Percentiles rank a stretch among this genome's conserved stretches.
These are phyloP conservation scores for Pseudomyrmex dendroicus DNA, from an alignment of 1,140 invertebrate genomes.

Conservation along the genomic window DNA sequence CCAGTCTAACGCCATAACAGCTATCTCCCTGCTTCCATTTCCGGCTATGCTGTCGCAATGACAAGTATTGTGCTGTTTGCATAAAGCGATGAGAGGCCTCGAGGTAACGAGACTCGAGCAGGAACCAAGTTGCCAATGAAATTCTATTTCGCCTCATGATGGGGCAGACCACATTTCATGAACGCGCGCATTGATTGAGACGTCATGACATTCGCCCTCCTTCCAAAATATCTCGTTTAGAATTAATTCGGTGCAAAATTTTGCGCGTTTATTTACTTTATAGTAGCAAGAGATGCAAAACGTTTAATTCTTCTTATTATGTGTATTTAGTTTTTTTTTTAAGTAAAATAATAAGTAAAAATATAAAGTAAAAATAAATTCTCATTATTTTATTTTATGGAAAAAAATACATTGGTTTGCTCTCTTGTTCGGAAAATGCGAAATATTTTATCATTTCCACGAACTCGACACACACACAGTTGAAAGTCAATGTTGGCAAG, in stretches of 20 bases:
- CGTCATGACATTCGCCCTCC: too few species aligned
- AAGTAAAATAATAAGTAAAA: neutral
- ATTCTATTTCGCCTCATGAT: constrained; percentile 61
- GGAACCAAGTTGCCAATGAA: constrained; percentile 69
- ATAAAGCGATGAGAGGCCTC: constrained; percentile 72
- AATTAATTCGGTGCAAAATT: too few species aligned
- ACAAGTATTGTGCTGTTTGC: constrained; percentile 75
- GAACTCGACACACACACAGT: neutral
- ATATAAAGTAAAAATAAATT: neutral
- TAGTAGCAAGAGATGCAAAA: too few species aligned
- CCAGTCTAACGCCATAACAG: constrained; percentile 66
- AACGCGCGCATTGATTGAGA: constrained; percentile 1
- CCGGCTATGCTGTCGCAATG: constrained; percentile 71
- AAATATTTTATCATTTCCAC: neutral
- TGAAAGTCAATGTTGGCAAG: constrained; percentile 11
- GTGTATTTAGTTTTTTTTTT: neutral
- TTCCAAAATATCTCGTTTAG: too few species aligned
- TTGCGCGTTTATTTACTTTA: too few species aligned
- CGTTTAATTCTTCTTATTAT: neutral
- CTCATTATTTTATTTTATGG: neutral
- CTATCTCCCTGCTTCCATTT: constrained; percentile 69
- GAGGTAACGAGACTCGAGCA: constrained; percentile 69
- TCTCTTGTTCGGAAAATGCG: neutral
- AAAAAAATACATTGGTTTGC: neutral
- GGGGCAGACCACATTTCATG: constrained; percentile 37